Conservation (phyloP, 2,888 invertebrate genomes). For the Exocentrus adspersus region DNA sequence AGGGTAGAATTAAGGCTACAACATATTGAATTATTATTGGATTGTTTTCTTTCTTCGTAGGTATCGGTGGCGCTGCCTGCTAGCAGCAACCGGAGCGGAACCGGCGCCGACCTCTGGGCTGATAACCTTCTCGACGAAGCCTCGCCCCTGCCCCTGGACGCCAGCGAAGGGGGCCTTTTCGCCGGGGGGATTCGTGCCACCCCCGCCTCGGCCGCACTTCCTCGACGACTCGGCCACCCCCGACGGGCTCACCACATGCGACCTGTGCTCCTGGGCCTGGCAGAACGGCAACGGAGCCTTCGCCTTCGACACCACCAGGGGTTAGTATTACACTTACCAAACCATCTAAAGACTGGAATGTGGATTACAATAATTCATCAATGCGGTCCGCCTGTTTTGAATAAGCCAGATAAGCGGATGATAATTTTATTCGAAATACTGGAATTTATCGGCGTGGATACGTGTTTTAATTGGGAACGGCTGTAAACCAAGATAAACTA, state of each 20-base stretch:
- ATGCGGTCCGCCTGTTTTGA: background rate
- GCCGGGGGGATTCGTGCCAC: constrained; percentile 70
- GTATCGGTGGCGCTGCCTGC: constrained; percentile 48
- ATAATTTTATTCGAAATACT: constrained; percentile 12
- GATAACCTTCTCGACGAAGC: constrained; percentile 47
- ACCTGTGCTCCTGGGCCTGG: constrained; percentile 79
- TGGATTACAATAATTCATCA: no score
- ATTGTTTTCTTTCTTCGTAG: constrained; percentile 44
- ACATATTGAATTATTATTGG: no score
- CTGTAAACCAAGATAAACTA: constrained; percentile 13
- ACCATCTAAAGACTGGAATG: no score
- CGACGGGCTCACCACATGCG: constrained; percentile 78
- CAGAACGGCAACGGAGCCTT: constrained; percentile 59
- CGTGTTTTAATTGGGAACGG: constrained; percentile 18
- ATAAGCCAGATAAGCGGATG: background rate
- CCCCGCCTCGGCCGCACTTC: constrained; percentile 74
- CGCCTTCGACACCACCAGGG: constrained; percentile 68
- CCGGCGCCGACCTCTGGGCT: constrained; percentile 44
- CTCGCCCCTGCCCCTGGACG: constrained; percentile 52
- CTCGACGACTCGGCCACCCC: constrained; percentile 72
- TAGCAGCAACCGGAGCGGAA: constrained; percentile 36
- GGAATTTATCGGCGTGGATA: constrained; percentile 7
- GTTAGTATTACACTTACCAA: no score
- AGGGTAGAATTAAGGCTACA: no score
- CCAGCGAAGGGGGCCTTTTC: constrained; percentile 60